These are phyloP conservation scores for Ardeotis arabs DNA, from an alignment of 2,113 vertebrate genomes.

Conservation along the genomic window DNA sequence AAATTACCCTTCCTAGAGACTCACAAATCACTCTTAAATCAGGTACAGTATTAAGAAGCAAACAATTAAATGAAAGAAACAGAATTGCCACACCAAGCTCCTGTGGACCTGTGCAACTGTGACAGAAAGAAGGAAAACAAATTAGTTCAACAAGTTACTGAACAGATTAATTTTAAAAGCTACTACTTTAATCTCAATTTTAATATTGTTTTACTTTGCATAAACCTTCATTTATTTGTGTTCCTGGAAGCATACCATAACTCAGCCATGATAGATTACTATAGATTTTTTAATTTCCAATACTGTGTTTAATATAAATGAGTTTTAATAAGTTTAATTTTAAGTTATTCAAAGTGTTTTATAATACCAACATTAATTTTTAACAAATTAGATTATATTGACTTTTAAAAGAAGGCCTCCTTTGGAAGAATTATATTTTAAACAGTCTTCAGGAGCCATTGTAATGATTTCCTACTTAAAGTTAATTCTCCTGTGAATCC, in stretches of 20 bases:
- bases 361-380: slow-evolving; percentile 54
- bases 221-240: slow-evolving; percentile 33
- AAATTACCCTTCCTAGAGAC: not conserved
- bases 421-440: slow-evolving; percentile 40
- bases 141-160: not conserved
- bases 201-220: slow-evolving; percentile 17
- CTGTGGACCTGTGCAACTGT: not conserved
- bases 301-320: slow-evolving; percentile 53
- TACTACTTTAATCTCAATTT: slow-evolving; percentile 15
- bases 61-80: not conserved
- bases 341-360: slow-evolving; percentile 38
- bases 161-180: slow-evolving; percentile 31
- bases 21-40: not conserved
- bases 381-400: slow-evolving; percentile 47
- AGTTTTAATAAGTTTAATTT: slow-evolving; percentile 64
- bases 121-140: not conserved
- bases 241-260: slow-evolving; percentile 6
- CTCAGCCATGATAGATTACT: slow-evolving; percentile 43
- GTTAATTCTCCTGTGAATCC: not conserved
- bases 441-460: not conserved
- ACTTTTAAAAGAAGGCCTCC: slow-evolving; percentile 15
- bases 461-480: not conserved
- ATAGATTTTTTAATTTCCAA: slow-evolving; percentile 61
- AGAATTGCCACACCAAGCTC: not conserved
- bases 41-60: not conserved